Evolutionary conservation across 2,797 vertebrate species (phyloP), one percentile per base, ranked within the genome.

Genomic region (Tadarida brasiliensis): DNA sequence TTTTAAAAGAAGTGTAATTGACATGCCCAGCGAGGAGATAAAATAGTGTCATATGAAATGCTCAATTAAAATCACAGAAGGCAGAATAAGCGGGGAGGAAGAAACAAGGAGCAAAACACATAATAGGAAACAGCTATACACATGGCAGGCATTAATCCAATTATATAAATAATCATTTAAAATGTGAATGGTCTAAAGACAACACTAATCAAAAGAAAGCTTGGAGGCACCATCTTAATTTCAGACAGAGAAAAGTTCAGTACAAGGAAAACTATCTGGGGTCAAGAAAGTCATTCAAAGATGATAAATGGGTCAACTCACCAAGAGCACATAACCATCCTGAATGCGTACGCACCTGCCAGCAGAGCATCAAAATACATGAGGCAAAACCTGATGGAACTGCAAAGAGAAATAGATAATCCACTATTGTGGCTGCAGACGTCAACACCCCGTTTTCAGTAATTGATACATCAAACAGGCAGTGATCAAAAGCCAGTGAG

Each of bases 401-500:
- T 71, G n/a, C 12, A 59, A 54, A 59, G n/a, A 93, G 39, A 90
- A 86, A 71, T 16, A 20, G n/a, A 49, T 11, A 86, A 35, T 57
- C 10, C 19, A 14, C 61, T n/a, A 16, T 22, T 67, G 30, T 68
- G 35, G 35, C 30, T 93, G 11, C 28, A 44, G 30, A 57, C 15
- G n/a, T 87, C 39, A 90, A 15, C 5, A n/a, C 2, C 22, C 10
- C 11, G 56, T 1, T 70, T 78, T 83, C 33, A 85, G 33, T 71
- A 85, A 70, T 24, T 67, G 57, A 11, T 67, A 70, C 54, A 51
- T 39, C 80, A 93, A 28, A 10, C 26, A 49, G 83, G 24, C 74
- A 78, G 51, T 57, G n/a, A 78, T 78, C 76, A 78, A 68, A 96
- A 95, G n/a, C n/a, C 56, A 61, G 87, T 70, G 28, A 65, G 51